Evolutionary conservation across 2,888 invertebrate species (phyloP).

Genomic region (Adelognathus sp.): DNA sequence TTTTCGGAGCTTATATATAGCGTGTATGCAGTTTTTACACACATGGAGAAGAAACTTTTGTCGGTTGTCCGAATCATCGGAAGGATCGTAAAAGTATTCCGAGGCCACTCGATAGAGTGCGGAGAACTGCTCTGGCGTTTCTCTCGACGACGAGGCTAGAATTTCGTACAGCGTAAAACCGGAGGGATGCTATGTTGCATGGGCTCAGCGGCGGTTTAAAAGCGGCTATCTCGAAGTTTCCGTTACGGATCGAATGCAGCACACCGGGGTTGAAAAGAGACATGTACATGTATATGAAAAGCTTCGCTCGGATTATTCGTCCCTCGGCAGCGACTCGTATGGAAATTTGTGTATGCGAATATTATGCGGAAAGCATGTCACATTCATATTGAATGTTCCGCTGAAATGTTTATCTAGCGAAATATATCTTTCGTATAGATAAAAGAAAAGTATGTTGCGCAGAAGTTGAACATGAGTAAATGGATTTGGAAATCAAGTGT

Average conservation of each 20-base stretch:
- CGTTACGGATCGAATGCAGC: not conserved
- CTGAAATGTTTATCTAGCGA: too few relatives aligned
- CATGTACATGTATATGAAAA: not conserved
- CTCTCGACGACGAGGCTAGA: not conserved
- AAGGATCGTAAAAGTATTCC: constrained; percentile 37
- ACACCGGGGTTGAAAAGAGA: not conserved
- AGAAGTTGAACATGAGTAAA: too few relatives aligned
- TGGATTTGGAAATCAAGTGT: too few relatives aligned
- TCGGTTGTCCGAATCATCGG: constrained; percentile 31
- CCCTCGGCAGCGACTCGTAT: not conserved
- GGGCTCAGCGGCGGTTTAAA: constrained; percentile 16
- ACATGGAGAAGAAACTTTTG: constrained; percentile 17
- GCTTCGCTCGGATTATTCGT: not conserved
- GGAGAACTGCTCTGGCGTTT: not conserved
- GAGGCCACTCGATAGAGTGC: constrained; percentile 9
- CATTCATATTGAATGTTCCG: too few relatives aligned
- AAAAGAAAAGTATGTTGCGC: too few relatives aligned
- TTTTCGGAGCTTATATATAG: not conserved
- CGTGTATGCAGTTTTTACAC: not conserved
- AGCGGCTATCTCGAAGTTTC: constrained; percentile 15
- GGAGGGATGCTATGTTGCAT: not conserved
- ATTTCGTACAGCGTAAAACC: not conserved
- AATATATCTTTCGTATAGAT: too few relatives aligned
- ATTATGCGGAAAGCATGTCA: too few relatives aligned
- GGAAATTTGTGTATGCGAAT: too few relatives aligned